These are phyloP conservation scores for Anthonomus grandis DNA, from an alignment of 1,140 invertebrate species.

Conservation along the genomic window DNA sequence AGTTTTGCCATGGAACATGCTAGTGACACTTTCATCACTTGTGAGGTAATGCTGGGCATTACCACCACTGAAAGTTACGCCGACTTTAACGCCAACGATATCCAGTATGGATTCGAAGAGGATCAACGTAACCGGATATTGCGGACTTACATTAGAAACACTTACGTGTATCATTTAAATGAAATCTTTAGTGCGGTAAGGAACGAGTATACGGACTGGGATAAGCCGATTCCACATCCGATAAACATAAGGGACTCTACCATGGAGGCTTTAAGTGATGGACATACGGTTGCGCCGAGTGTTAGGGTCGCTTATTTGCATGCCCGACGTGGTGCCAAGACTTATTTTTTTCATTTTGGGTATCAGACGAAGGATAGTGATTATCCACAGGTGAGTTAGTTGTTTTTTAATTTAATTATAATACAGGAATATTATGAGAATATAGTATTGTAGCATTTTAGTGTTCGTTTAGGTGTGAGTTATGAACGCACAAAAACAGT, in stretches of 20 bases:
- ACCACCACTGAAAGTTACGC: conserved; percentile 72
- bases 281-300: conserved; percentile 69
- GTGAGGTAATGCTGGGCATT: conserved; percentile 66
- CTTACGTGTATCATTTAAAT: conserved; percentile 83
- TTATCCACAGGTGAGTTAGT: conserved; percentile 62
- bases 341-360: conserved; percentile 78
- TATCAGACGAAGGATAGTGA: conserved; percentile 74
- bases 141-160: conserved; percentile 82
- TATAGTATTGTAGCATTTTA: too few species aligned
- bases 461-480: too few species aligned
- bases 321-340: conserved; percentile 62
- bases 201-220: conserved; percentile 93
- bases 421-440: too few species aligned
- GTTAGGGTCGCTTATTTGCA: conserved; percentile 69
- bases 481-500: too few species aligned
- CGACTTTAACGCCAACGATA: conserved; percentile 72
- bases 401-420: conserved; percentile 7
- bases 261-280: conserved; percentile 84
- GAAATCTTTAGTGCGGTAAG: conserved; percentile 88
- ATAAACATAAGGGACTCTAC: conserved; percentile 82
- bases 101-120: conserved; percentile 74
- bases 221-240: conserved; percentile 78
- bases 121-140: conserved; percentile 69
- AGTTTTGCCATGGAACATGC: conserved; percentile 62
- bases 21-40: conserved; percentile 66